Percentiles rank a stretch among this genome's conserved stretches.
These are phyloP conservation scores for Brachypodius melanocephalos DNA, from an alignment of 2,113 vertebrate species.

Conservation along the genomic window DNA sequence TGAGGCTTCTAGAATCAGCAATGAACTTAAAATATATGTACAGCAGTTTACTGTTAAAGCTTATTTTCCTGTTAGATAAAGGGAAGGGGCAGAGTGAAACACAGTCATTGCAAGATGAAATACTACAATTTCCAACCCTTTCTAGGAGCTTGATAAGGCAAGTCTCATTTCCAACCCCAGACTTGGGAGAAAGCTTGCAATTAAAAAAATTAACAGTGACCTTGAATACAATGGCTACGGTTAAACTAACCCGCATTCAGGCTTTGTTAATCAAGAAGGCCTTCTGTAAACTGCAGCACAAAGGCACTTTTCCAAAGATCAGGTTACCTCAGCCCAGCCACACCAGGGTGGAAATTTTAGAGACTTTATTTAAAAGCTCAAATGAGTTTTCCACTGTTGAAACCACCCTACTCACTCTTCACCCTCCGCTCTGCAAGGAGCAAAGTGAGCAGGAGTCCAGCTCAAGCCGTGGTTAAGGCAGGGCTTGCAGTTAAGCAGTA, in stretches of 20 bases:
- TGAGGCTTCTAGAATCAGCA: neutral
- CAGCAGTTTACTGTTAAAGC: neutral
- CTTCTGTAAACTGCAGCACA: neutral
- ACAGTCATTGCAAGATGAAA: neutral
- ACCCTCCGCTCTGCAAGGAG: neutral
- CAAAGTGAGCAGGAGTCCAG: neutral
- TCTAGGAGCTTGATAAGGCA: neutral
- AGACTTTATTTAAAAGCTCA: neutral
- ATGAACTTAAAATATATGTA: neutral
- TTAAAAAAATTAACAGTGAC: constrained; percentile 36
- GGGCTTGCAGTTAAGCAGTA: neutral
- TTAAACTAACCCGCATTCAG: neutral
- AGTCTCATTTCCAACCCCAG: constrained; percentile 1
- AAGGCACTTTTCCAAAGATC: constrained; percentile 24
- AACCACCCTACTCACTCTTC: neutral
- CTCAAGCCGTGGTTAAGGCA: neutral
- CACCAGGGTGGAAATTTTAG: neutral
- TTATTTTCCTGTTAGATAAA: constrained; percentile 14
- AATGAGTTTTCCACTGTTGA: neutral
- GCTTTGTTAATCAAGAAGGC: neutral
- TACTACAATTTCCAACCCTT: neutral
- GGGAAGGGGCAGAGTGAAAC: neutral
- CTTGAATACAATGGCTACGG: neutral
- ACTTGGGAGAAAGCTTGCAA: constrained; percentile 6
- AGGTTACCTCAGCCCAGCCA: constrained; percentile 5